Evolutionary conservation across 2,888 invertebrate genomes (phyloP).

Genomic region (Exocentrus adspersus): DNA sequence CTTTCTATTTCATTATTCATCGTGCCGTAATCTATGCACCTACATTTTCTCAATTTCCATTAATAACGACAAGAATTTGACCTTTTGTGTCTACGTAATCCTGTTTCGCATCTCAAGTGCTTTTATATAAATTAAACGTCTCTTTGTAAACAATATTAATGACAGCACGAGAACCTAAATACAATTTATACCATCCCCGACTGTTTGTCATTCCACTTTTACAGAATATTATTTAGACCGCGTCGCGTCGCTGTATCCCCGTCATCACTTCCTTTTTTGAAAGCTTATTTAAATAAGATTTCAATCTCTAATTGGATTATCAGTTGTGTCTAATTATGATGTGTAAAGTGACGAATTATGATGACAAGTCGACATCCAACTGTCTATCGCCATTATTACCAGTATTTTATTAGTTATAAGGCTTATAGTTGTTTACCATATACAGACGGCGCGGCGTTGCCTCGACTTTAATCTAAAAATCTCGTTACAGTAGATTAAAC

Average conservation of each 20-base stretch:
- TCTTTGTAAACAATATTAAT: not conserved
- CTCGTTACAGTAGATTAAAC: not conserved
- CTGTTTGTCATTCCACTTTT: too few species aligned
- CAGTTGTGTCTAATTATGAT: too few species aligned
- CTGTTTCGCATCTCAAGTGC: not conserved
- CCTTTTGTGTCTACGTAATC: conserved; percentile 5
- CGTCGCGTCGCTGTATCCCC: too few species aligned
- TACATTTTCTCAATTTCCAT: conserved; percentile 18
- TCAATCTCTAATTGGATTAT: too few species aligned
- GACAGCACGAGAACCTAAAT: not conserved
- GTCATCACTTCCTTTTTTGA: too few species aligned
- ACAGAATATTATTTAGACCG: too few species aligned
- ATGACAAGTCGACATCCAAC: too few species aligned
- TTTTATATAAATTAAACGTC: conserved; percentile 7
- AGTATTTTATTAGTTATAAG: too few species aligned
- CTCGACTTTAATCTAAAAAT: not conserved
- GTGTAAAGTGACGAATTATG: too few species aligned
- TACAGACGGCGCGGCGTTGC: not conserved
- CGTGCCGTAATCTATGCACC: conserved; percentile 15
- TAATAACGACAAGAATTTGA: conserved; percentile 9
- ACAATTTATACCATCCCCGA: too few species aligned
- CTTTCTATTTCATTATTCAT: conserved; percentile 33
- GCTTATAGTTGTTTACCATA: not conserved
- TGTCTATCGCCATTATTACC: too few species aligned
- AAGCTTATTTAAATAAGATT: too few species aligned